Conservation (phyloP, 1,140 invertebrate species). For the Bathynomus jamesi region DNA sequence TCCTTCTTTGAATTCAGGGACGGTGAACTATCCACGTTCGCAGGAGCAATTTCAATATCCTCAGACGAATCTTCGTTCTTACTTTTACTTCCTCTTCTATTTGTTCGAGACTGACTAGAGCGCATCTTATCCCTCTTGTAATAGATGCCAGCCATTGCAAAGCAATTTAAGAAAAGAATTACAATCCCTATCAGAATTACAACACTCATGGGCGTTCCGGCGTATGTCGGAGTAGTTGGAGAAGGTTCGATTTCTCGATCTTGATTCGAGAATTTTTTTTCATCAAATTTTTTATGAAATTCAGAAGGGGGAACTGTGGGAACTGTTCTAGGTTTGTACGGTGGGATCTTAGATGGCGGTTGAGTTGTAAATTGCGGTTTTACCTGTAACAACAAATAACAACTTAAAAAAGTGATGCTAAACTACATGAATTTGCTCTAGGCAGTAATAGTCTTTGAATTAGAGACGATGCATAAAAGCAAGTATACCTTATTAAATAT, state of each 20-base stretch:
- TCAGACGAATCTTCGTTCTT: background rate
- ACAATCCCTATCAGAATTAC: conserved; percentile 66
- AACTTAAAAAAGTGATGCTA: too few species aligned
- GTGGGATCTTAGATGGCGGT: background rate
- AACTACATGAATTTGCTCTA: too few species aligned
- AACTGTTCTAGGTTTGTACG: background rate
- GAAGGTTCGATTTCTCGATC: background rate
- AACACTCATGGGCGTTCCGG: conserved; percentile 51
- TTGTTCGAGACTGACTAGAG: background rate
- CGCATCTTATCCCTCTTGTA: conserved; percentile 58
- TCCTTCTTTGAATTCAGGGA: background rate
- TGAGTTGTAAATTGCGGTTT: too few species aligned
- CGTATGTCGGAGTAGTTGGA: conserved; percentile 14
- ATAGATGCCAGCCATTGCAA: conserved; percentile 65
- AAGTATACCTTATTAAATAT: too few species aligned
- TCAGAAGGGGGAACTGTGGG: background rate
- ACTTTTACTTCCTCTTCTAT: background rate
- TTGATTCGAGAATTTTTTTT: too few species aligned
- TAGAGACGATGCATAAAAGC: too few species aligned
- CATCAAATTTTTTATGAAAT: too few species aligned
- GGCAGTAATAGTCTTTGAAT: too few species aligned
- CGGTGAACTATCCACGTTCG: background rate
- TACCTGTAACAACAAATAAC: too few species aligned
- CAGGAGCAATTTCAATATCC: background rate
- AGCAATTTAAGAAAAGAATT: conserved; percentile 73